These are phyloP conservation scores for Takifugu bimaculatus DNA, from an alignment of 2,113 vertebrate genomes.

Conservation along the genomic window DNA sequence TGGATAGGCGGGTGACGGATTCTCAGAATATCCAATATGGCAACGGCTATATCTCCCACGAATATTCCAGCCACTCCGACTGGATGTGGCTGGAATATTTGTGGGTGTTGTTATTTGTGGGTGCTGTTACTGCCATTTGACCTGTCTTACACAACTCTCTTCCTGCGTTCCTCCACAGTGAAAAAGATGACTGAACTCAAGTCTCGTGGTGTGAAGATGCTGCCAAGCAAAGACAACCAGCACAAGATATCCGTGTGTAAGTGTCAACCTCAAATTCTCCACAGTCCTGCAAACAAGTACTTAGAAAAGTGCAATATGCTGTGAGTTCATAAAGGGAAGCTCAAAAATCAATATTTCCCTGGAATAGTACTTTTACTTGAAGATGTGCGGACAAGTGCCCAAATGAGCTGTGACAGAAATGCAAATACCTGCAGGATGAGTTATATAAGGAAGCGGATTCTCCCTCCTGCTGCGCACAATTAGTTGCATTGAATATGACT, in stretches of 20 bases:
- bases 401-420: too few species aligned
- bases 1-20: neutral
- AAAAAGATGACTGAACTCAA: conserved; percentile 98
- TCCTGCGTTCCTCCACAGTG: conserved; percentile 74
- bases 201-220: conserved; percentile 94
- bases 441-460: too few species aligned
- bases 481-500: too few species aligned
- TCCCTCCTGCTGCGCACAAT: too few species aligned
- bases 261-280: conserved; percentile 55
- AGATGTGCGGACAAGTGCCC: too few species aligned
- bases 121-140: conserved; percentile 4
- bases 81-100: neutral
- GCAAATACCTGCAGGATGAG: too few species aligned
- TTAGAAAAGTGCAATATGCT: too few species aligned
- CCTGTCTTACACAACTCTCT: neutral
- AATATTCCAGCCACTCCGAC: neutral
- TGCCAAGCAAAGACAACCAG: conserved; percentile 96
- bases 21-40: neutral
- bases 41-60: too few species aligned
- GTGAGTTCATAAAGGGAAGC: too few species aligned
- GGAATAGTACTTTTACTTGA: too few species aligned
- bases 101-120: neutral
- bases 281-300: neutral
- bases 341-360: too few species aligned
- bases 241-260: conserved; percentile 99